Percentiles rank a stretch among this genome's conserved stretches.
These are phyloP conservation scores for Myrmecobius fasciatus DNA, from an alignment of 2,113 vertebrate species.

Conservation along the genomic window DNA sequence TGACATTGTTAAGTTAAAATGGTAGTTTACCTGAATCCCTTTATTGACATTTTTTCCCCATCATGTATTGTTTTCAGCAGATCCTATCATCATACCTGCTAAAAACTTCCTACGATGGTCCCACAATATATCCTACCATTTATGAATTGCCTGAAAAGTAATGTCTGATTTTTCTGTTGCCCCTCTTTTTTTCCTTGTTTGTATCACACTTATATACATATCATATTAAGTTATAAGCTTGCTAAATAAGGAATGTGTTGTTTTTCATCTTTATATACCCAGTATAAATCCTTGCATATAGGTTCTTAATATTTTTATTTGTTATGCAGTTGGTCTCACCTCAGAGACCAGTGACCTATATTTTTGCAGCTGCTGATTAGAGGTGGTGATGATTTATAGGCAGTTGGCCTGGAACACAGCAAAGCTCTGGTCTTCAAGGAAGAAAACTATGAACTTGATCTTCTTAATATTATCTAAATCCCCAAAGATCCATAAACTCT, in stretches of 20 bases:
- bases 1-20: background rate
- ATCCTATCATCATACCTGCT: background rate
- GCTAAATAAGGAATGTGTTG: background rate
- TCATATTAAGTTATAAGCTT: background rate
- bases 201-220: background rate
- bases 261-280: background rate
- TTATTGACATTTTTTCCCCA: background rate
- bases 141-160: background rate
- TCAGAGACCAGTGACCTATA: background rate
- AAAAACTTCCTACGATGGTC: background rate
- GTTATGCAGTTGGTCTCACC: background rate
- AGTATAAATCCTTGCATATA: background rate
- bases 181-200: background rate
- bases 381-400: background rate
- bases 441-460: background rate
- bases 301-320: background rate
- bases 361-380: background rate
- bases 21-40: background rate
- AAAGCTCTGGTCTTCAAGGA: background rate
- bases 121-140: background rate
- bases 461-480: background rate
- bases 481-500: background rate
- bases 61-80: background rate
- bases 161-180: background rate
- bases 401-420: background rate